These are phyloP conservation scores for Oligia strigilis DNA, from an alignment of 2,888 invertebrate genomes.

Conservation along the genomic window DNA sequence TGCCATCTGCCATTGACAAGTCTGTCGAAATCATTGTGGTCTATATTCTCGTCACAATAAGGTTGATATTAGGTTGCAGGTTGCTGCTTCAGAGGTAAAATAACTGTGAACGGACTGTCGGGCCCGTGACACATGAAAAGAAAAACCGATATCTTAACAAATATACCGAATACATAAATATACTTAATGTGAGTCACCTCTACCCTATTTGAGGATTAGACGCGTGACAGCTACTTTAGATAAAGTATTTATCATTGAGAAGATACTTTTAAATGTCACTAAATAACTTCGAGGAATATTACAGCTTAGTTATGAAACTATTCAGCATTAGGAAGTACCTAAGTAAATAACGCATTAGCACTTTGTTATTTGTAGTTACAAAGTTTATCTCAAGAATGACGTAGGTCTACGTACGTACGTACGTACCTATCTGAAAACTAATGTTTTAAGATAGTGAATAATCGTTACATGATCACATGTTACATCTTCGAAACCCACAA, in stretches of 20 bases:
- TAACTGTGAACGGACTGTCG: too few species aligned
- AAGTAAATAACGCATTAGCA: constrained; percentile 13
- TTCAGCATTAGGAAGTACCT: constrained; percentile 17
- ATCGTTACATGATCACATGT: not conserved
- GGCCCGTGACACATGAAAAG: not conserved
- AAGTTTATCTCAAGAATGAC: constrained; percentile 32
- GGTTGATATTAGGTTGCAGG: too few species aligned
- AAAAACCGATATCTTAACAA: not conserved
- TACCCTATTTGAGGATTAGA: not conserved
- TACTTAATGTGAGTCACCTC: not conserved
- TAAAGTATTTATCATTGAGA: constrained; percentile 25
- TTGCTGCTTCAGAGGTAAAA: too few species aligned
- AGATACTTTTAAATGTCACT: constrained; percentile 5
- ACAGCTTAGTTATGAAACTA: constrained; percentile 17
- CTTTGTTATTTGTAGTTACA: not conserved
- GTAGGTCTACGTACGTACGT: not conserved
- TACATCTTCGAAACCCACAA: not conserved
- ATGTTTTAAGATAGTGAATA: not conserved
- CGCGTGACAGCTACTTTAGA: constrained; percentile 13
- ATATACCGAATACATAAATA: not conserved
- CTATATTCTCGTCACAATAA: too few species aligned
- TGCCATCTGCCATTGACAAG: too few species aligned
- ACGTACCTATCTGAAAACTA: constrained; percentile 14
- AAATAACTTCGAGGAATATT: constrained; percentile 22
- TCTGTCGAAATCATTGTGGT: too few species aligned